A percentile compares a stretch with the other conserved stretches of the same genome.
Evolutionary conservation across 1,140 invertebrate species (phyloP).

Genomic region (Drosophila navojoa): DNA sequence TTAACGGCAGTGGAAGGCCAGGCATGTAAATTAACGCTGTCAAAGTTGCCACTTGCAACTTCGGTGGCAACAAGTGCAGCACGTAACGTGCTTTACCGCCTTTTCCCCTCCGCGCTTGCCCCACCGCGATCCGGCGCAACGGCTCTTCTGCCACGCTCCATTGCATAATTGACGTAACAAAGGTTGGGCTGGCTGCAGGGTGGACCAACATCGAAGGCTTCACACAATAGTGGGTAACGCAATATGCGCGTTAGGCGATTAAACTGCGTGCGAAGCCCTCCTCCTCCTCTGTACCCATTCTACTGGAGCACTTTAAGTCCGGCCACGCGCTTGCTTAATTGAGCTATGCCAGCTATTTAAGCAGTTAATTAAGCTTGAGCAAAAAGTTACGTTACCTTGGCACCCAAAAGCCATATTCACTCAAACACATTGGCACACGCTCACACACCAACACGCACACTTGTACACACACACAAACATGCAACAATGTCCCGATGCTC

Average conservation of each 20-base stretch:
- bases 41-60: slow-evolving; percentile 40
- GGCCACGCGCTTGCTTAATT: slow-evolving; percentile 16
- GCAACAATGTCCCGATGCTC: not conserved
- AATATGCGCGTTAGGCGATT: slow-evolving; percentile 42
- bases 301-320: not conserved
- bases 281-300: not conserved
- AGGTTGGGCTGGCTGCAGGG: not conserved
- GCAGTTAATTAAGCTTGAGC: slow-evolving; percentile 54
- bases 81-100: slow-evolving; percentile 26
- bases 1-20: slow-evolving; percentile 5
- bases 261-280: not conserved
- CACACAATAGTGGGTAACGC: slow-evolving; percentile 43
- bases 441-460: not conserved
- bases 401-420: slow-evolving; percentile 10
- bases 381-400: slow-evolving; percentile 8
- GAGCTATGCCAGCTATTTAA: slow-evolving; percentile 37
- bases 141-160: not conserved
- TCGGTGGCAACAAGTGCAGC: slow-evolving; percentile 38
- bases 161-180: slow-evolving; percentile 48
- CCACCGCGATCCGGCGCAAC: not conserved
- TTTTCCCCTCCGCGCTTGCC: not conserved
- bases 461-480: not conserved
- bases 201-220: slow-evolving; percentile 24
- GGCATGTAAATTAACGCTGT: slow-evolving; percentile 42
- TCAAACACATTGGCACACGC: not conserved